phyloP scores from a whole-genome alignment of 2,888 invertebrate species.

The Cerastis leucographa region DNA sequence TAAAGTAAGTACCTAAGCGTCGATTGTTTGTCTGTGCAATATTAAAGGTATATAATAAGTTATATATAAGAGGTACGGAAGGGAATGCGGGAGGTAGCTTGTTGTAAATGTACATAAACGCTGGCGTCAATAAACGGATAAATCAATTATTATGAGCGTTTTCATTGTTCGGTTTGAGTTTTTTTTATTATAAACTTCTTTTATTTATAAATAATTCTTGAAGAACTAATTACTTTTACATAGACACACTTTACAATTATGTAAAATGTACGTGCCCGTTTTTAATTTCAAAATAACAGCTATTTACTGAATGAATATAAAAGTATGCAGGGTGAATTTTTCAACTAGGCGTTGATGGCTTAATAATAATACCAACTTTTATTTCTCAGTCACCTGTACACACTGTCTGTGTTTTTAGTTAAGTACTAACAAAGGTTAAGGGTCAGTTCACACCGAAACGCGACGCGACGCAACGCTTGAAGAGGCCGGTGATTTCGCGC shows the following conservation, averaged over 20 bases:
- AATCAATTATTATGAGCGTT: constrained; percentile 66
- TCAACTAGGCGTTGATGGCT: no score
- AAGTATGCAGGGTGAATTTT: no score
- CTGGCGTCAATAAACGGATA: constrained; percentile 83
- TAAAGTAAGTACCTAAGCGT: constrained; percentile 51
- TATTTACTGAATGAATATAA: no score
- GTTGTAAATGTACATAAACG: constrained; percentile 79
- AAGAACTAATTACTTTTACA: not conserved
- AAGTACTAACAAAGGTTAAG: no score
- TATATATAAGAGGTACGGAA: constrained; percentile 42
- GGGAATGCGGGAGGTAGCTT: constrained; percentile 69
- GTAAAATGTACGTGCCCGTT: no score
- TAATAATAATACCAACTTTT: no score
- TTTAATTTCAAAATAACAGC: no score
- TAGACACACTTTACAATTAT: not conserved
- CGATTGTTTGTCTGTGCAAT: constrained; percentile 64
- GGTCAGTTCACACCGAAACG: no score
- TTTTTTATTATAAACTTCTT: not conserved
- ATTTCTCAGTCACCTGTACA: no score
- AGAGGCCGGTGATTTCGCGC: no score
- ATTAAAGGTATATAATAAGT: constrained; percentile 60
- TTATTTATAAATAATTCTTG: not conserved
- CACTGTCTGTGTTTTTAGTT: no score
- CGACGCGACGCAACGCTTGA: no score
- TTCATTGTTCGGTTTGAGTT: constrained; percentile 51